Conservation (phyloP, 2,797 vertebrate genomes). For the Sebastes diploproa region DNA sequence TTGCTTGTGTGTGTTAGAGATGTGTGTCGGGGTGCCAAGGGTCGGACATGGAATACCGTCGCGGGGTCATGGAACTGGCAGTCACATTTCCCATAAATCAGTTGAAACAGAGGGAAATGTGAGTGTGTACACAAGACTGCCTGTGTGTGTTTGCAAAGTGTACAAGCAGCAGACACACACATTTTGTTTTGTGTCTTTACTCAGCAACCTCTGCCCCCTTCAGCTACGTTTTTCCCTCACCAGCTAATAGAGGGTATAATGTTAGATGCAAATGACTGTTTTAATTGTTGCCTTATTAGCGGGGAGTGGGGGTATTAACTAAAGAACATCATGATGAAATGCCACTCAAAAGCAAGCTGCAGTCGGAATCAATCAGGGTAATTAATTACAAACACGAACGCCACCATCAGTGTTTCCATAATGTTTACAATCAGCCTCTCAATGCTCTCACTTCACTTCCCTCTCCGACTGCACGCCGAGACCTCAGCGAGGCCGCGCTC, state of each 20-base stretch:
- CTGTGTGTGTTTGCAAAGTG: background rate
- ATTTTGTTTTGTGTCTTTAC: slow-evolving; percentile 13
- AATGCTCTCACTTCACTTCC: slow-evolving; percentile 30
- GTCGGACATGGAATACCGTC: slow-evolving; percentile 68
- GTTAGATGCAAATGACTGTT: slow-evolving; percentile 78
- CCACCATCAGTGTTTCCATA: slow-evolving; percentile 60
- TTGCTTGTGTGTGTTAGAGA: slow-evolving; percentile 8
- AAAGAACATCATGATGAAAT: slow-evolving; percentile 80
- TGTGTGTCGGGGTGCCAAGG: slow-evolving; percentile 41
- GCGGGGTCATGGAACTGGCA: slow-evolving; percentile 82
- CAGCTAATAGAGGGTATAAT: slow-evolving; percentile 73
- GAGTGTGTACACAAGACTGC: slow-evolving; percentile 1
- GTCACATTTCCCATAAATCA: slow-evolving; percentile 83
- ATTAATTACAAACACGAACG: slow-evolving; percentile 72
- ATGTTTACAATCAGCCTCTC: slow-evolving; percentile 65
- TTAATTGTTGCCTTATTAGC: slow-evolving; percentile 78
- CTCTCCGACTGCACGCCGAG: slow-evolving; percentile 14
- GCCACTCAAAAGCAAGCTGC: slow-evolving; percentile 70
- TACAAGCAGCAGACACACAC: background rate
- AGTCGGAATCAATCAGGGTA: slow-evolving; percentile 76
- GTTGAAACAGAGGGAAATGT: slow-evolving; percentile 25
- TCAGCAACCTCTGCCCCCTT: slow-evolving; percentile 39
- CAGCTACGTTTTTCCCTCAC: slow-evolving; percentile 32
- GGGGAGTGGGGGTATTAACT: slow-evolving; percentile 70
- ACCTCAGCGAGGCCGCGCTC: background rate